These are phyloP conservation scores for Caenorhabditis brenneri DNA, from an alignment of 1,140 invertebrate genomes.

Conservation along the genomic window DNA sequence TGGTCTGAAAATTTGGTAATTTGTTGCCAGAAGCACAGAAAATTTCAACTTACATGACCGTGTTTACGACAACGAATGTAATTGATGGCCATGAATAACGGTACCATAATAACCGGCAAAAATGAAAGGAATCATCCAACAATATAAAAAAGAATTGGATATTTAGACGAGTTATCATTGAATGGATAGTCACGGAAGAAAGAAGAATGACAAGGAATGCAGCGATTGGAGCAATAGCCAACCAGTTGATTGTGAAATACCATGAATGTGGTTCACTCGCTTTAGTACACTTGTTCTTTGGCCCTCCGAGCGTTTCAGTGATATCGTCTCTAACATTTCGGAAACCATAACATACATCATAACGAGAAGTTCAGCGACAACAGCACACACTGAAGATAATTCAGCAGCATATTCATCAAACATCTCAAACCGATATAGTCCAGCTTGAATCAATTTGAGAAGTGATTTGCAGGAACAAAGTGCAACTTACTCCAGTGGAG, in stretches of 20 bases:
- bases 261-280: background rate
- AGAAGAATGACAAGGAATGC: background rate
- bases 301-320: background rate
- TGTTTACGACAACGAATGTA: background rate
- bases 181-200: background rate
- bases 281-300: background rate
- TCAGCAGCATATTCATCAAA: slow-evolving; percentile 23
- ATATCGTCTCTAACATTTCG: slow-evolving; percentile 10
- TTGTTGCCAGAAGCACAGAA: background rate
- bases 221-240: background rate
- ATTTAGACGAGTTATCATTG: too few relatives aligned
- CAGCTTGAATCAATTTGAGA: background rate
- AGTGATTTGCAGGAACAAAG: background rate
- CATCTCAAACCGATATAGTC: slow-evolving; percentile 33
- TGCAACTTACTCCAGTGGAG: slow-evolving; percentile 52
- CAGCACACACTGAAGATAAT: slow-evolving; percentile 5
- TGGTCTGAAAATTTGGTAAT: background rate
- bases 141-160: background rate
- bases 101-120: background rate
- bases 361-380: background rate
- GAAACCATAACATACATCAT: slow-evolving; percentile 31
- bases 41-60: background rate
- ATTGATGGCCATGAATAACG: background rate
- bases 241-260: background rate
- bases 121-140: slow-evolving; percentile 20